A percentile compares a stretch with the other conserved stretches of the same genome.
These are phyloP conservation scores for Calycopis cecrops DNA, from an alignment of 1,140 invertebrate species.

Conservation along the genomic window DNA sequence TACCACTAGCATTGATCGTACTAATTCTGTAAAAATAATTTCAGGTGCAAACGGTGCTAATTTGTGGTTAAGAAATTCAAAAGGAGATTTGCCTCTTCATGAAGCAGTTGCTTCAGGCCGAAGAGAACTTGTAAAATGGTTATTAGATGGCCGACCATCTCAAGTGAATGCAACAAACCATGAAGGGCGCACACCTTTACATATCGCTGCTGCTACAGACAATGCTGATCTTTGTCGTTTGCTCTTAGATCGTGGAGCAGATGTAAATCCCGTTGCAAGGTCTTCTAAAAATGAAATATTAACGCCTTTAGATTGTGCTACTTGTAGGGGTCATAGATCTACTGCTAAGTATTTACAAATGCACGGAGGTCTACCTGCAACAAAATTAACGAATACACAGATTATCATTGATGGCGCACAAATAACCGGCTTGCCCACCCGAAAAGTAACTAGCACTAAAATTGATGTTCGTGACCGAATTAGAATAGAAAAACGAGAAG, in stretches of 20 bases:
- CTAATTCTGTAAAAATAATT: no score
- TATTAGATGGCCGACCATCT: constrained; percentile 87
- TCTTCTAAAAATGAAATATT: constrained; percentile 88
- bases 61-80: constrained; percentile 93
- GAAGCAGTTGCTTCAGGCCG: constrained; percentile 95
- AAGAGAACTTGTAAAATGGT: constrained; percentile 90
- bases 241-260: constrained; percentile 86
- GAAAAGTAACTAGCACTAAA: constrained; percentile 72
- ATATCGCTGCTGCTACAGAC: constrained; percentile 95
- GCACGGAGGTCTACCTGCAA: constrained; percentile 89
- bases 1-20: no score
- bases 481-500: constrained; percentile 70
- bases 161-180: constrained; percentile 93
- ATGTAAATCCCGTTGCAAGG: constrained; percentile 88
- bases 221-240: constrained; percentile 96
- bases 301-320: constrained; percentile 93
- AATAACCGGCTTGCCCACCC: constrained; percentile 58
- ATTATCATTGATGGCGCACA: constrained; percentile 64
- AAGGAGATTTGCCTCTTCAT: constrained; percentile 94
- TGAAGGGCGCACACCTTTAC: constrained; percentile 93
- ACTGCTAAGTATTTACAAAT: constrained; percentile 95
- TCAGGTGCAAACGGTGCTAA: constrained; percentile 89
- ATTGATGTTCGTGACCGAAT: constrained; percentile 70
- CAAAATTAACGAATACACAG: constrained; percentile 76
- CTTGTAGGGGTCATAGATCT: constrained; percentile 88